Base-by-base conservation (phyloP, 1,140 invertebrate species). In the Chironomus striatipennis region DNA sequence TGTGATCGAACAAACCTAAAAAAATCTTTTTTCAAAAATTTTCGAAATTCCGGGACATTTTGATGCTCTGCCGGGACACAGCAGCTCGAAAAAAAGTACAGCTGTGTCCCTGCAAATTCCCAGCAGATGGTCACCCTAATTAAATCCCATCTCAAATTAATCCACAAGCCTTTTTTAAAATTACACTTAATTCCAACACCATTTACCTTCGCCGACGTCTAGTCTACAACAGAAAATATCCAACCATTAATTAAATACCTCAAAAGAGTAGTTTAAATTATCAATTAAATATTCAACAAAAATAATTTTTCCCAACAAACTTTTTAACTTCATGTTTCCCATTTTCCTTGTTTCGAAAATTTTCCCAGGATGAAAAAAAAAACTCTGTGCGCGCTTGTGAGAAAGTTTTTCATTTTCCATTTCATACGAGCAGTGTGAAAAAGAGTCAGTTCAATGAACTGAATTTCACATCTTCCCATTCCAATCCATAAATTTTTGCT, bases 331-430 rank as follows among this genome's bases (percentile, higher is more conserved):
- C n/a, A n/a, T n/a, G n/a, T n/a, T n/a, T n/a, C n/a, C n/a, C 47
- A 15, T 15, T 15, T 57, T 57, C 24, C 24, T 34, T 34, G 24
- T 57, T 57, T n/a, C n/a, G n/a, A n/a, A n/a, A n/a, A n/a, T n/a
- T n/a, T n/a, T 57, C 12, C 47, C 47, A 57, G 47, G 47, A 47
- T 12, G 43, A 3, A 8, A 10, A 57, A 15, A 57, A 57, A 15
- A 15, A 10, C 5, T 34, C 24, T 34, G n/a, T 57, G 12, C 47
- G 5, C 47, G 47, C 9, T 15, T 34, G 8, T n/a, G n/a, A n/a
- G 47, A 57, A 57, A 57, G 12, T 57, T 57, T 57, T 57, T 57
- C 12, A 57, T 57, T 57, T 57, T 57, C 47, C 47, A 57, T 57
- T 57, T 57, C 47, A 57, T n/a, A 57, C n/a, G 47, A 57, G n/a